Evolutionary conservation across 2,888 invertebrate genomes (phyloP).

Genomic region (Tipula helvola): DNA sequence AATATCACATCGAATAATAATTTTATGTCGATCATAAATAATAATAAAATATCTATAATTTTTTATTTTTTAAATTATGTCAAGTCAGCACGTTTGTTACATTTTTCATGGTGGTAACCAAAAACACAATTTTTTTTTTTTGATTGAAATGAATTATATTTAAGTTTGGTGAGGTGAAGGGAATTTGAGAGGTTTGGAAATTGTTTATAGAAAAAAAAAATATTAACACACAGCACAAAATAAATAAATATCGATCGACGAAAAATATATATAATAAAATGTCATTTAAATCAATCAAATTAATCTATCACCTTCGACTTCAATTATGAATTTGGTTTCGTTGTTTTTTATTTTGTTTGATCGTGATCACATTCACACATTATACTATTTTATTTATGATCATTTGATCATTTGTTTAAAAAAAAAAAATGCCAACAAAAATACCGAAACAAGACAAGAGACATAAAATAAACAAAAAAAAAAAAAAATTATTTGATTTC

Average conservation of each 20-base stretch:
- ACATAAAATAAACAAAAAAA: background rate
- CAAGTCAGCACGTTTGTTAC: constrained; percentile 4
- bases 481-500: background rate
- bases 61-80: background rate
- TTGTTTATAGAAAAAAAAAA: background rate
- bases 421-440: background rate
- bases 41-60: background rate
- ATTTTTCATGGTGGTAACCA: background rate
- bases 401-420: background rate
- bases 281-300: constrained; percentile 10
- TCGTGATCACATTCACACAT: constrained; percentile 4
- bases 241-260: background rate
- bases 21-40: background rate
- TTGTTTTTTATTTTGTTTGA: background rate
- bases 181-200: background rate
- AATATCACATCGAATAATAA: background rate
- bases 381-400: constrained; percentile 4
- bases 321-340: background rate
- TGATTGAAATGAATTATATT: constrained; percentile 4
- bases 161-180: background rate
- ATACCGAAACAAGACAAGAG: background rate
- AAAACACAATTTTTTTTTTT: background rate
- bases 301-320: constrained; percentile 10
- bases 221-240: background rate
- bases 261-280: background rate